Percentiles rank a stretch among this genome's conserved stretches.
Evolutionary conservation across 2,113 vertebrate species (phyloP).

Genomic region (Oryzias curvinotus): DNA sequence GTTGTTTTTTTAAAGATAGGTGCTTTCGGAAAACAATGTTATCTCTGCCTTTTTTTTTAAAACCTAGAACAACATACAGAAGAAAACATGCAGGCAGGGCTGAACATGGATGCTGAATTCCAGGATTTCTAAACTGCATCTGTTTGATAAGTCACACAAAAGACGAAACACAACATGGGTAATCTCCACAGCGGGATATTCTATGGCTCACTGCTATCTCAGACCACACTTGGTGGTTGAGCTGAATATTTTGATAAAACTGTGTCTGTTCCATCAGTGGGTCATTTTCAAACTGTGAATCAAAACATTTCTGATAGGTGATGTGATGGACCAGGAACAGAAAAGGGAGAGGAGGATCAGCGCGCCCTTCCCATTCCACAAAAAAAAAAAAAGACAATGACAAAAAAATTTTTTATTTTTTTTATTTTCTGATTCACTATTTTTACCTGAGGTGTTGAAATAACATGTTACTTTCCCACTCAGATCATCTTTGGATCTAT

Average conservation of each 20-base stretch:
- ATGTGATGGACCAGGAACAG: constrained; percentile 50
- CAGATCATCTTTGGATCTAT: too few species aligned
- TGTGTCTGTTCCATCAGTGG: constrained; percentile 53
- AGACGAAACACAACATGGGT: constrained; percentile 57
- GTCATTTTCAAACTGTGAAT: constrained; percentile 63
- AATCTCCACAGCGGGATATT: constrained; percentile 61
- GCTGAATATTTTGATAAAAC: constrained; percentile 67
- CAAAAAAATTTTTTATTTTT: constrained; percentile 25
- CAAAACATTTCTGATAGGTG: constrained; percentile 67
- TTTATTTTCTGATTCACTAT: constrained; percentile 8
- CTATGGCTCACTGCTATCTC: constrained; percentile 44
- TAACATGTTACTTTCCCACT: too few species aligned
- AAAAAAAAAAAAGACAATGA: constrained; percentile 60
- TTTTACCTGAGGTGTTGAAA: not conserved
- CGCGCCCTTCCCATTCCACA: constrained; percentile 48
- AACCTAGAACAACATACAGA: constrained; percentile 29
- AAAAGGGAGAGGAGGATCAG: constrained; percentile 36
- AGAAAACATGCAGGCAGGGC: constrained; percentile 15
- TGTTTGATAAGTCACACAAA: constrained; percentile 38
- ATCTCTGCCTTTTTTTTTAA: constrained; percentile 18
- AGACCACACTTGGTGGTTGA: constrained; percentile 48
- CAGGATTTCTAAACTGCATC: constrained; percentile 48
- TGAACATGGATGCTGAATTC: constrained; percentile 25
- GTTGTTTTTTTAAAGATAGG: not conserved
- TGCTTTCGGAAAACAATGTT: constrained; percentile 31